Evolutionary conservation across 1,140 invertebrate species (phyloP), one percentile per base, ranked within the genome.

Genomic region (Polypedilum pembai): DNA sequence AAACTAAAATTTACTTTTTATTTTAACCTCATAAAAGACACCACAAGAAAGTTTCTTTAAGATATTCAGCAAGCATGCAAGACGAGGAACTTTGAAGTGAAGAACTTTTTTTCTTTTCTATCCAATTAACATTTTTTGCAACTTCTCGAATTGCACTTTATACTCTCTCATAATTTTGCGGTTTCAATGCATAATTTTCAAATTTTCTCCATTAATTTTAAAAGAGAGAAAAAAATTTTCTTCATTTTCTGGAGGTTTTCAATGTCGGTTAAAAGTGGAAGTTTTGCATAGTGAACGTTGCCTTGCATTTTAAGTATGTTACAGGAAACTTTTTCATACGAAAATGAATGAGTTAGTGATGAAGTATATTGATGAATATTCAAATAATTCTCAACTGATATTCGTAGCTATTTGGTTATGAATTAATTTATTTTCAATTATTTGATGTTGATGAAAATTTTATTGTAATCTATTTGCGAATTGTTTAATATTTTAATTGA

Each of bases 181-280:
- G 8, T 56, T n/a, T n/a, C n/a, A n/a, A n/a, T n/a, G 45, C 12
- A 56, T 56, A 56, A 56, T 56, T 56, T 56, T 56, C 45, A 56
- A 56, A 56, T 56, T 56, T 15, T 56, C 10, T 15, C 15, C 41
- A 56, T 56, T 56, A 15, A 15, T 45, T 45, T 45, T 8, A 15
- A 45, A 45, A 45, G 1, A 15, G 40, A 41, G 40, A 10, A 41
- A 41, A 41, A 41, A 41, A 41, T 12, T 8, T 15, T 56, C n/a
- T 56, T 56, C 45, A 33, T 15, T 56, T 56, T n/a, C n/a, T 12
- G 12, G 12, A 15, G 24, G 24, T 33, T 33, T 33, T 33, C 24
- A 33, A 3, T 33, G 24, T 33, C 24, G 24, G 24, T 33, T 33
- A 33, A 33, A 33, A 33, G 24, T 33, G 24, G 24, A 33, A 33